Evolutionary conservation across 2,113 vertebrate species (phyloP).

Genomic region (Myodes glareolus): DNA sequence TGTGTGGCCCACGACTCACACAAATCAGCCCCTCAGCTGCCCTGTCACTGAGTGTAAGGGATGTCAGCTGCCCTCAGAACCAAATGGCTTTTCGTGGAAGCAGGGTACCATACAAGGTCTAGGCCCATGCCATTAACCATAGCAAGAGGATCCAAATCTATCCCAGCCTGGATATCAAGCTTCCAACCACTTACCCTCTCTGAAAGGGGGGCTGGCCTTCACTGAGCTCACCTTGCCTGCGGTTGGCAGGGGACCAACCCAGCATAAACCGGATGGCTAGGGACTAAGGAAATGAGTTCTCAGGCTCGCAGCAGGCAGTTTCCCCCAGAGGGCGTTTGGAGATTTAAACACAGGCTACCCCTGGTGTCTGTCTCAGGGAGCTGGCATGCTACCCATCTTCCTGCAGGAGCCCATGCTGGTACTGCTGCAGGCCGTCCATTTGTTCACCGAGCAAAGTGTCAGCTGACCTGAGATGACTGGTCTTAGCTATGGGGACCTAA

Average conservation of each 20-base stretch:
- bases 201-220: no score
- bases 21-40: neutral
- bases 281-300: no score
- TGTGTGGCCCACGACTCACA: fast-evolving
- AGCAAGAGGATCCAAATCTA: neutral
- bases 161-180: neutral
- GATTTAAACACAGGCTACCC: neutral
- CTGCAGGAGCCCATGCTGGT: neutral
- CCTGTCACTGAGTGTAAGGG: neutral
- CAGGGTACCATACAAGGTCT: neutral
- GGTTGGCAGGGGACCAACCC: neutral
- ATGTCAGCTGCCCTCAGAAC: neutral
- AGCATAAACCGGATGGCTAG: neutral
- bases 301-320: fast-evolving
- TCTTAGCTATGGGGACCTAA: neutral
- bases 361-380: neutral
- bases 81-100: neutral
- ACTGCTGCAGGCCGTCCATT: no score
- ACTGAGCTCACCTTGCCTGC: neutral
- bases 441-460: no score
- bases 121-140: fast-evolving
- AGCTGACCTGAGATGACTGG: neutral
- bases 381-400: neutral
- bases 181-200: neutral
- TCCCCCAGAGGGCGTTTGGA: neutral